A percentile compares a stretch with the other conserved stretches of the same genome.
Evolutionary conservation across 2,888 invertebrate genomes (phyloP).

Genomic region (Crocallis elinguaria): DNA sequence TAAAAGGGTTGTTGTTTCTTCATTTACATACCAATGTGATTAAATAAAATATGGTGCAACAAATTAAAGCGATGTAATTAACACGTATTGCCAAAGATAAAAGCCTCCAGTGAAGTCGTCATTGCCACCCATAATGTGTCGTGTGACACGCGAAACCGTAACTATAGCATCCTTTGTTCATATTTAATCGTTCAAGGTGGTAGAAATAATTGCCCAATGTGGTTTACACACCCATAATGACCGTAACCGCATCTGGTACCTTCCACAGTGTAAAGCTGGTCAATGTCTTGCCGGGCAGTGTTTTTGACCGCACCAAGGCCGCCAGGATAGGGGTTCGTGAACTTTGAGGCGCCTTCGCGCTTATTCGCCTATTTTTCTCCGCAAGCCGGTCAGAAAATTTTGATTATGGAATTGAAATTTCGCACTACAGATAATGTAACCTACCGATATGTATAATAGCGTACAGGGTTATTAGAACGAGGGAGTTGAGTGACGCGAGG

Average conservation of each 20-base stretch:
- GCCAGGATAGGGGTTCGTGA: constrained; percentile 69
- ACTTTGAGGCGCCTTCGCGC: constrained; percentile 56
- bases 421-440: constrained; percentile 32
- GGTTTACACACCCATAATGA: constrained; percentile 63
- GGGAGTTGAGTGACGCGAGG: constrained; percentile 72
- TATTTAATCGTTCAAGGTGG: constrained; percentile 69
- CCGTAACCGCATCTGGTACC: constrained; percentile 62
- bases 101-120: constrained; percentile 39
- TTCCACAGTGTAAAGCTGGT: constrained; percentile 60
- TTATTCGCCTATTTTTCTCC: constrained; percentile 28
- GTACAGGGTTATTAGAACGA: constrained; percentile 77
- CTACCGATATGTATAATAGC: constrained; percentile 65
- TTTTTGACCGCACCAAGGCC: constrained; percentile 79
- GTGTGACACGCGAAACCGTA: constrained; percentile 70
- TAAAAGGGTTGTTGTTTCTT: background rate
- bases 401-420: constrained; percentile 9
- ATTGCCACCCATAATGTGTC: constrained; percentile 65
- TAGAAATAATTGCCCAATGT: constrained; percentile 73
- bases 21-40: constrained; percentile 8
- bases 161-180: constrained; percentile 72
- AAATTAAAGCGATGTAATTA: constrained; percentile 5
- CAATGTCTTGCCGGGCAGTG: constrained; percentile 69
- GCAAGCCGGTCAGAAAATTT: constrained; percentile 10
- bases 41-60: constrained; percentile 18
- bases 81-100: constrained; percentile 27